Base-by-base conservation (phyloP, 2,888 invertebrate genomes). In the Scelioninae gen. 1 region DNA sequence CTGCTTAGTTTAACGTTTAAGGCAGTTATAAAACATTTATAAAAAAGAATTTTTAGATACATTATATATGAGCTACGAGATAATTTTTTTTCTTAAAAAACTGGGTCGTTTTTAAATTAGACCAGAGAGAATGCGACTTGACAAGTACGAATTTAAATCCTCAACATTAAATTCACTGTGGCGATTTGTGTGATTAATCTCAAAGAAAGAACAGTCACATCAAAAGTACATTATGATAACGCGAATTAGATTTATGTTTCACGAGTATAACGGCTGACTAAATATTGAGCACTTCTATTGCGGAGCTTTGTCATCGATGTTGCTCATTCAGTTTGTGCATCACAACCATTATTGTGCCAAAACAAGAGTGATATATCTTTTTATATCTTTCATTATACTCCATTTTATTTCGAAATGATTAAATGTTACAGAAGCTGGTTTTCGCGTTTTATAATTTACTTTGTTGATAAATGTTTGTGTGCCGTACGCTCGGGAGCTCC, bases 241-340 rank as follows among this genome's bases (percentile, higher is more conserved):
- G 15, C n/a, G 51, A 60, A 71, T 51, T 40, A 31, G 49, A 60
- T 60, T 23, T 29, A 71, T 60, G 51, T 51, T 47, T 56, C 1
- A 32, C n/a, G 16, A 53, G 53, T n/a, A 13, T 45, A 23, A 38
- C 56, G 75, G 49, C 75, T 66, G 75, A 66, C 75, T 58, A 76
- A 66, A 76, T 76, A 76, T 76, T 76, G 75, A 76, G 66, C 60
- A 56, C 4, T 34, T 11, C 65, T 34, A 74, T n/a, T 74, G 62
- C 34, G n/a, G n/a, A 0, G 47, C 13, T 56, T 47, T 45, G 51
- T 55, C 72, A 43, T 43, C 43, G 53, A 23, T 51, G 53, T 7
- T 29, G 40, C 51, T 58, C 56, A 45, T 49, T 62, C 23, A 38
- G 56, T 74, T 65, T 56, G n/a, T 74, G 40, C n/a, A 32, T 38